Evolutionary conservation across 2,888 invertebrate species (phyloP).

Genomic region (Ormyrus pomaceus): DNA sequence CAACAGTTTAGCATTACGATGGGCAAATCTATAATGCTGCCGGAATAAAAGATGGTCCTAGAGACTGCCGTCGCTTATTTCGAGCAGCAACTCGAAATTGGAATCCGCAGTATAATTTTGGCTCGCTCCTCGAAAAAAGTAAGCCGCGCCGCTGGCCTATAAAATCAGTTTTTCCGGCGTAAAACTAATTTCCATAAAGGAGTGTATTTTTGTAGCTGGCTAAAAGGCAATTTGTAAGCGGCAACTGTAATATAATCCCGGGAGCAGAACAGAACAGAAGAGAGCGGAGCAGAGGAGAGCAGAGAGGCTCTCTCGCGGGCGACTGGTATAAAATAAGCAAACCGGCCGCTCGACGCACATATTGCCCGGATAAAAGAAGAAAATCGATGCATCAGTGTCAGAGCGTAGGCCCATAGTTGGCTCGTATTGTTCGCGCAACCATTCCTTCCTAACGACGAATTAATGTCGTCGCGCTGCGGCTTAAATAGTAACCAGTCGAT

Average conservation of each 20-base stretch:
- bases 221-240: constrained; percentile 37
- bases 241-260: constrained; percentile 36
- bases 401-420: constrained; percentile 53
- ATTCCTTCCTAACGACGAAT: constrained; percentile 72
- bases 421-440: constrained; percentile 64
- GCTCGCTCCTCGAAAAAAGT: too few relatives aligned
- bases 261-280: neutral
- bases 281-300: too few relatives aligned
- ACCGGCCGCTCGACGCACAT: neutral
- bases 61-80: too few relatives aligned
- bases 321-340: neutral
- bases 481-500: constrained; percentile 74
- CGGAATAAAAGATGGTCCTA: too few relatives aligned
- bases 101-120: too few relatives aligned
- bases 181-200: constrained; percentile 27
- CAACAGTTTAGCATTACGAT: too few relatives aligned
- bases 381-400: constrained; percentile 74
- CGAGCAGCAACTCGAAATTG: too few relatives aligned
- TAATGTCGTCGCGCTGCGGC: constrained; percentile 74
- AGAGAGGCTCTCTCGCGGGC: neutral
- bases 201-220: constrained; percentile 13
- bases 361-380: constrained; percentile 48
- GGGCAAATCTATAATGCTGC: too few relatives aligned
- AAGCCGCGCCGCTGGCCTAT: neutral
- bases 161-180: constrained; percentile 18